phyloP scores from a whole-genome alignment of 2,113 vertebrate genomes.

The Antennarius striatus region DNA sequence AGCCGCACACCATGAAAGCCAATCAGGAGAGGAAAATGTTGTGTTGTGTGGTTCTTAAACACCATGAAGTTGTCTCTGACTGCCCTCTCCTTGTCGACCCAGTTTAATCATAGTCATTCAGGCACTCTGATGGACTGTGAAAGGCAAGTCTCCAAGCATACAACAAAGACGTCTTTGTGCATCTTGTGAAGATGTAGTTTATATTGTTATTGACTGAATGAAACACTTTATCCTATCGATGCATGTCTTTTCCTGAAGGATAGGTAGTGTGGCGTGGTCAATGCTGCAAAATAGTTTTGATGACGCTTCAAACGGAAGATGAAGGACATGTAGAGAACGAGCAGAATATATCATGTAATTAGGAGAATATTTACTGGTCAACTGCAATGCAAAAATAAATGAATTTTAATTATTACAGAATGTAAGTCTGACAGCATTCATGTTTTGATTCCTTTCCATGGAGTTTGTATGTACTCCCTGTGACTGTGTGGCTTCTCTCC shows the following conservation, averaged over 20 bases:
- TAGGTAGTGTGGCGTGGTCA: not conserved
- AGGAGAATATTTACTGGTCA: no score
- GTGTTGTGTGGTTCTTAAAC: slow-evolving; percentile 49
- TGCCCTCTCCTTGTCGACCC: slow-evolving; percentile 61
- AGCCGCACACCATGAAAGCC: slow-evolving; percentile 30
- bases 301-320: not conserved
- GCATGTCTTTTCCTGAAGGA: slow-evolving; percentile 15
- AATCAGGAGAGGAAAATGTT: slow-evolving; percentile 55
- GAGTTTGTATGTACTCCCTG: no score
- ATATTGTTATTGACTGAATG: slow-evolving; percentile 26
- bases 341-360: no score
- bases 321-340: not conserved
- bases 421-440: no score
- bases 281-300: not conserved
- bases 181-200: slow-evolving; percentile 25
- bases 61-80: slow-evolving; percentile 54
- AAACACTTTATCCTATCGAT: slow-evolving; percentile 11
- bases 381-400: no score
- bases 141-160: slow-evolving; percentile 47
- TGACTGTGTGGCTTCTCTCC: no score
- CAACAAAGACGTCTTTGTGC: slow-evolving; percentile 7
- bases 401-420: no score
- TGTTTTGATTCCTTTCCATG: no score
- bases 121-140: slow-evolving; percentile 44
- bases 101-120: slow-evolving; percentile 63